These are phyloP conservation scores for Neomonachus schauinslandi DNA, from an alignment of 2,113 vertebrate species.

Conservation along the genomic window DNA sequence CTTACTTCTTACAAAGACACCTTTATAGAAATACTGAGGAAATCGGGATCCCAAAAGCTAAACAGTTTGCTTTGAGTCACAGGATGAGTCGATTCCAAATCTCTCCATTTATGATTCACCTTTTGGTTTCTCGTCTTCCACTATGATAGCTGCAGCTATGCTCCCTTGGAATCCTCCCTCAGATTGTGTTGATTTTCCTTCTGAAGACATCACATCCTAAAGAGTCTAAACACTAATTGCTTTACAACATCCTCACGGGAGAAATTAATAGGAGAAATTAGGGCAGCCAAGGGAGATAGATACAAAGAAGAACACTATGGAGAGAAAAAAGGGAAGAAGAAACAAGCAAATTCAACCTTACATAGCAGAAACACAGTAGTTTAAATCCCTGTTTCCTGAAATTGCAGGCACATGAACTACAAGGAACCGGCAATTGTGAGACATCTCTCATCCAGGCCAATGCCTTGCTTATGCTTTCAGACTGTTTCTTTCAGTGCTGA, in stretches of 20 bases:
- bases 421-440: background rate
- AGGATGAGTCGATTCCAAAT: background rate
- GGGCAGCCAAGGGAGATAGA: background rate
- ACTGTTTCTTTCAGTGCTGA: background rate
- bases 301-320: background rate
- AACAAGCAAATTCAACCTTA: background rate
- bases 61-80: background rate
- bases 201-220: background rate
- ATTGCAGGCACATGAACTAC: background rate
- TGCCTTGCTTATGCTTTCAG: background rate
- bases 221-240: background rate
- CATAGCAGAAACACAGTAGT: background rate
- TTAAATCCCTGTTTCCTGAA: background rate
- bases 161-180: background rate
- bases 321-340: background rate
- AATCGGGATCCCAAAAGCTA: background rate
- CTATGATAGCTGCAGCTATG: background rate
- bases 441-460: background rate
- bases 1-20: constrained; percentile 29
- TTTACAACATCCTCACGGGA: background rate
- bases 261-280: background rate
- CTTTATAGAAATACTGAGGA: background rate
- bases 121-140: background rate
- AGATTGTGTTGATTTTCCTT: background rate
- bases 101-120: background rate